Base-by-base conservation (phyloP, 2,888 invertebrate species). In the Myathropa florea region DNA sequence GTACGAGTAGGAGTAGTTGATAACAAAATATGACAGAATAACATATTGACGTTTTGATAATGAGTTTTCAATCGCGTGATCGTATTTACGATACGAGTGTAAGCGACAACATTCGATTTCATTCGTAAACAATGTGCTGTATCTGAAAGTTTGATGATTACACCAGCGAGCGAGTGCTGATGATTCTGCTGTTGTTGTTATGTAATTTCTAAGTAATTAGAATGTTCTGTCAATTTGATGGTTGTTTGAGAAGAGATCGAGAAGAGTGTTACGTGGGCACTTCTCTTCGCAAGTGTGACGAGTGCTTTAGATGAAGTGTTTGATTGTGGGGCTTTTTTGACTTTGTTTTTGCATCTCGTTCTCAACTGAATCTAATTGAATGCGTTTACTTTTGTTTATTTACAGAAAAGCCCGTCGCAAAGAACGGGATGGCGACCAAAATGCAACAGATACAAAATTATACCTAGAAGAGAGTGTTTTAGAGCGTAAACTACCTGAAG, bases 351-450 rank as follows among this genome's bases (percentile, higher is more conserved):
- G n/a, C n/a, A n/a, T n/a, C n/a, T n/a, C 33, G 12, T 33, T 33
- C 10, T 7, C 33, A 33, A 33, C 33, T 1, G 33, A 33, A 26
- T 18, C 36, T 71, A 59, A 24, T 73, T n/a, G 59, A 72, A 46
- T 78, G 70, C 60, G 59, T 81, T 79, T 26, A 82, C 60, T 79
- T 88, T 88, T 81, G 71, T 92, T 24, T 90, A 82, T 88, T 94
- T 94, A 89, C 95, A 98, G 98, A 96, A 98, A 98, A 95, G 97
- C 98, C 93, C 96, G 98, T 94, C 97, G 98, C 93, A 98, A 98
- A 94, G 98, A 98, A 93, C 97, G 97, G 93, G 98, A 98, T 93
- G 96, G 96, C 90, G 95, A 95, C 93, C 94, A 95, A 93, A 94
- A 94, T 93, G 95, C 94, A 92, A 96, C 95, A 93, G 98, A 96